phyloP scores from a whole-genome alignment of 2,113 vertebrate species.

The Nicator chloris region DNA sequence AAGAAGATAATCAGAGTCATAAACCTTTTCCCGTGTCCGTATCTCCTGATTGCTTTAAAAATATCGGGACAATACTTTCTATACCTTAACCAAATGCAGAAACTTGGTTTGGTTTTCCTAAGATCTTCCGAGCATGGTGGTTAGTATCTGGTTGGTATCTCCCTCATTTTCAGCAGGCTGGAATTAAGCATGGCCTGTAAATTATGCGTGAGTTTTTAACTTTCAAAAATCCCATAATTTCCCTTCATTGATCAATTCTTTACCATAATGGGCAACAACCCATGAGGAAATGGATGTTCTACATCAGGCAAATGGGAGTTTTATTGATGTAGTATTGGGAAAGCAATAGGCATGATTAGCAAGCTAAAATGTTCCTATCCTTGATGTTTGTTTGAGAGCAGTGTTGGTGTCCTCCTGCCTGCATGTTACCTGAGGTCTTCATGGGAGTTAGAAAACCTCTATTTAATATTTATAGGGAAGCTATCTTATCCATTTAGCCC shows the following conservation, averaged over 20 bases:
- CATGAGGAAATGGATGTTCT: neutral
- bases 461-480: neutral
- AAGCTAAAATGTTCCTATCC: neutral
- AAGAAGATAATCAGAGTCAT: constrained; percentile 67
- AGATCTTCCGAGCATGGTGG: neutral
- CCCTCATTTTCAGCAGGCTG: neutral
- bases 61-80: neutral
- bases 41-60: constrained; percentile 5
- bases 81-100: neutral
- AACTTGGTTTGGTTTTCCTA: neutral
- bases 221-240: neutral
- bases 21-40: constrained; percentile 46
- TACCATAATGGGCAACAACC: neutral
- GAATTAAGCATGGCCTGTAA: neutral
- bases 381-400: neutral
- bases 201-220: neutral
- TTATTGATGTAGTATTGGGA: neutral
- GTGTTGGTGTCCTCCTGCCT: neutral
- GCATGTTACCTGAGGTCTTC: neutral
- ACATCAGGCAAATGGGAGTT: constrained; percentile 17
- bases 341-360: neutral
- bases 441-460: neutral
- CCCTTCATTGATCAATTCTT: neutral
- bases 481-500: neutral
- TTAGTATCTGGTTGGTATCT: neutral